A percentile compares a stretch with the other conserved stretches of the same genome.
These are phyloP conservation scores for Hippocampus kuda DNA, from an alignment of 2,797 vertebrate species.

Conservation along the genomic window DNA sequence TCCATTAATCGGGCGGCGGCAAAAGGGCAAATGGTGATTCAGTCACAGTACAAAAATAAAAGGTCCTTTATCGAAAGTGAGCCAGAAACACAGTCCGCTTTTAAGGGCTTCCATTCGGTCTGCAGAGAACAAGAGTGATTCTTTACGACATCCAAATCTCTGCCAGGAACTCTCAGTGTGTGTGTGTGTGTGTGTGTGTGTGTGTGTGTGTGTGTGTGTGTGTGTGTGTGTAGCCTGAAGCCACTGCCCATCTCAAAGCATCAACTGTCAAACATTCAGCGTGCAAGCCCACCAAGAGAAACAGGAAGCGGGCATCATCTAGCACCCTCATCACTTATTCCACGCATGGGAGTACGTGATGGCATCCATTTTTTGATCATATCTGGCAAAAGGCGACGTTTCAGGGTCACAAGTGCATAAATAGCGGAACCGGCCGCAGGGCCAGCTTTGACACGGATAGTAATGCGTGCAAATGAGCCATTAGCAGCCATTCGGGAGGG, in stretches of 20 bases:
- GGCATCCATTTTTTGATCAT: background rate
- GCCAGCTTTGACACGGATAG: background rate
- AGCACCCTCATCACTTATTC: background rate
- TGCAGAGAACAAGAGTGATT: conserved; percentile 3
- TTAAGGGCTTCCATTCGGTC: conserved; percentile 1
- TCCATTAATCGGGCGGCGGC: conserved; percentile 3
- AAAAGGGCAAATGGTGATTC: conserved; percentile 3
- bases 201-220: conserved; percentile 23
- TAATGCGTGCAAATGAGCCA: background rate
- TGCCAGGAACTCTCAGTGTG: conserved; percentile 24
- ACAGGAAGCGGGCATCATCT: background rate
- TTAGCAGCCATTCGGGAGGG: background rate
- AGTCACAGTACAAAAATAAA: background rate
- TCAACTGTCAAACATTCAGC: background rate
- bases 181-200: conserved; percentile 16
- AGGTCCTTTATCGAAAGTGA: background rate
- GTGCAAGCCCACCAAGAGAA: background rate
- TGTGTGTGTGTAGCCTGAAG: background rate
- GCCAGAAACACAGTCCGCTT: conserved; percentile 4
- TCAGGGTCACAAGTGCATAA: background rate
- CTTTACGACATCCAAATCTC: conserved; percentile 4
- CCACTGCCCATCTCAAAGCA: background rate
- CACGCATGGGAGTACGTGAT: background rate
- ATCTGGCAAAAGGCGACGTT: background rate
- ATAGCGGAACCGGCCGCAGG: background rate